These are phyloP conservation scores for Todiramphus saurophagus DNA, from an alignment of 2,113 vertebrate genomes.

Conservation along the genomic window DNA sequence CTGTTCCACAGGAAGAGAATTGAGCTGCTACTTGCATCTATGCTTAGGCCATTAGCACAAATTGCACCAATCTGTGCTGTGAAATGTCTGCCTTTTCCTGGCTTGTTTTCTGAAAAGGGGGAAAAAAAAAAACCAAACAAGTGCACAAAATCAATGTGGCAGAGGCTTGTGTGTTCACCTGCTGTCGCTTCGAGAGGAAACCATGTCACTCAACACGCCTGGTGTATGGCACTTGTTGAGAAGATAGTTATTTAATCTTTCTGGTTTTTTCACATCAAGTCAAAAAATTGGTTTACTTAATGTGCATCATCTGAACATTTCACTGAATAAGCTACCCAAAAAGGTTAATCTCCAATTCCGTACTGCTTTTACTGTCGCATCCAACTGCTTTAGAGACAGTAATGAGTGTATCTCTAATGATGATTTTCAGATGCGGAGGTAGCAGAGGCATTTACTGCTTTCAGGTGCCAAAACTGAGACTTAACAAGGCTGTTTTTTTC, in stretches of 20 bases:
- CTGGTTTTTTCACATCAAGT: not conserved
- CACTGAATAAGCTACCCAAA: not conserved
- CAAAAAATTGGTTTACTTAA: constrained; percentile 16
- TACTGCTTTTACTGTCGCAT: constrained; percentile 15
- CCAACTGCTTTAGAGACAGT: not conserved
- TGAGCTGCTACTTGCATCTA: not conserved
- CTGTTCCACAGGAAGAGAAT: not conserved
- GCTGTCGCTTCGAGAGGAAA: not conserved
- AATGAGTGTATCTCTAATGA: not conserved
- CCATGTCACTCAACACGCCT: not conserved
- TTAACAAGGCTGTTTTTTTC: not conserved
- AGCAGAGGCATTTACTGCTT: not conserved
- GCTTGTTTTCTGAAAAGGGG: not conserved
- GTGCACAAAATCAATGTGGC: not conserved
- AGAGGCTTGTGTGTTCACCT: constrained; percentile 8
- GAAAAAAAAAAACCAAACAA: not conserved
- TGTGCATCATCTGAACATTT: constrained; percentile 8
- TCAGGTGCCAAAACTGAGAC: constrained; percentile 10
- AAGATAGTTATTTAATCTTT: not conserved
- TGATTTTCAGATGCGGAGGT: not conserved
- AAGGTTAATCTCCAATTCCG: not conserved
- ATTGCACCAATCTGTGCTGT: constrained; percentile 19
- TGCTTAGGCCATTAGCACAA: not conserved
- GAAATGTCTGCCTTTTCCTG: constrained; percentile 24
- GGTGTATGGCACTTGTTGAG: not conserved